phyloP scores from a whole-genome alignment of 2,888 invertebrate species.

The Caenorhabditis wallacei region DNA sequence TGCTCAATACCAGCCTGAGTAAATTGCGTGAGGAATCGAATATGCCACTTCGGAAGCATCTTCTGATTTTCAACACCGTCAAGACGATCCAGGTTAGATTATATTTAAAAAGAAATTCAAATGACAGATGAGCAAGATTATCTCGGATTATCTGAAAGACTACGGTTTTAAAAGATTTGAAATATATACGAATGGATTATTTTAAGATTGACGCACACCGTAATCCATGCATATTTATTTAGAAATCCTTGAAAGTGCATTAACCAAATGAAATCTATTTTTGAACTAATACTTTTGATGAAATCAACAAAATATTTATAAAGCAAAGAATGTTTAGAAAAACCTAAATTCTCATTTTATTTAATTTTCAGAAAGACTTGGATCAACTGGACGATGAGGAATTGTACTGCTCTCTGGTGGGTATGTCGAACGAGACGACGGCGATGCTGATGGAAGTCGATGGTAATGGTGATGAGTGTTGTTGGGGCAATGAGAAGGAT shows the following conservation, averaged over 20 bases:
- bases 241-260: not conserved
- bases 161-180: not conserved
- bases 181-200: not conserved
- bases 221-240: not conserved
- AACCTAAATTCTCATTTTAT: no score
- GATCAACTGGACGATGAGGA: slow-evolving; percentile 76
- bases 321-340: not conserved
- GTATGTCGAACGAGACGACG: slow-evolving; percentile 64
- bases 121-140: slow-evolving; percentile 8
- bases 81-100: slow-evolving; percentile 72
- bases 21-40: slow-evolving; percentile 71
- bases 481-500: slow-evolving; percentile 47
- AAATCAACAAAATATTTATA: not conserved
- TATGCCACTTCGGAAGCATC: slow-evolving; percentile 74
- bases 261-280: slow-evolving; percentile 1
- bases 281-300: not conserved
- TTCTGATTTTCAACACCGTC: slow-evolving; percentile 75
- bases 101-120: not conserved
- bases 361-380: slow-evolving; percentile 71
- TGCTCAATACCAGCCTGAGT: slow-evolving; percentile 70
- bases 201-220: slow-evolving; percentile 12
- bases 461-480: slow-evolving; percentile 52
- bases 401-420: slow-evolving; percentile 72
- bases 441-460: slow-evolving; percentile 60
- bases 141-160: not conserved